Base-by-base conservation (phyloP, 2,113 vertebrate species). In the Macrotus californicus region DNA sequence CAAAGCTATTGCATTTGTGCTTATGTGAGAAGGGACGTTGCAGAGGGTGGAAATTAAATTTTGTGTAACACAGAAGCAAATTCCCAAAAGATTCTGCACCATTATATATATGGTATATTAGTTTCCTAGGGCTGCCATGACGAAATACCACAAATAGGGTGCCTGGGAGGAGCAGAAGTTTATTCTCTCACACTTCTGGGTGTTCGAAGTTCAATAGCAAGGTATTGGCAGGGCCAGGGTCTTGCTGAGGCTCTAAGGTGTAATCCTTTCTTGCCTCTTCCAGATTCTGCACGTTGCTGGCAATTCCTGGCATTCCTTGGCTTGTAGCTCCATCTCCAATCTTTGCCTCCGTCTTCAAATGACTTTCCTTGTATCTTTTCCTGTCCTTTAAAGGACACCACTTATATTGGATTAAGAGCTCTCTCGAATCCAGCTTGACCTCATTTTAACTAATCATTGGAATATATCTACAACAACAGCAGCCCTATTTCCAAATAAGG, bases 1-100 rank as follows among this genome's bases (percentile, higher is more conserved):
- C 31, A 70, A 94, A 94, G 92, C 15, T 31, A 26, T 52, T 19
- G 31, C 4, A 12, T 96, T 94, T 96, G 93, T 97, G 97, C 91
- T 94, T 96, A 16, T 91, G 94, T 97, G 93, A 97, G 92, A 96
- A 83, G 48, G 54, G 31, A 76, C 72, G 52, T 94, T 70, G 56
- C 41, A 92, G 91, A 87, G 90, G 85, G 66, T 92, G 86, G 92
- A 97, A 96, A 90, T 91, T 91, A 96, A 93, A 94, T 93, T 96
- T 93, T 95, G 64, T 89, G 93, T 75, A 97, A 89, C 72, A 80
- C 70, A 64, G 82, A 97, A 83, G 81, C 69, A 93, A 93, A 93
- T 95, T 96, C 93, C 56, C 0, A 21, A 61, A 59, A 97, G 96
- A 96, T 94, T 96, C 91, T 70, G 34, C 31, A 84, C 64, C 64